A percentile compares a stretch with the other conserved stretches of the same genome.
Evolutionary conservation across 2,113 vertebrate species (phyloP).

Genomic region (Melanotaenia duboulayi): DNA sequence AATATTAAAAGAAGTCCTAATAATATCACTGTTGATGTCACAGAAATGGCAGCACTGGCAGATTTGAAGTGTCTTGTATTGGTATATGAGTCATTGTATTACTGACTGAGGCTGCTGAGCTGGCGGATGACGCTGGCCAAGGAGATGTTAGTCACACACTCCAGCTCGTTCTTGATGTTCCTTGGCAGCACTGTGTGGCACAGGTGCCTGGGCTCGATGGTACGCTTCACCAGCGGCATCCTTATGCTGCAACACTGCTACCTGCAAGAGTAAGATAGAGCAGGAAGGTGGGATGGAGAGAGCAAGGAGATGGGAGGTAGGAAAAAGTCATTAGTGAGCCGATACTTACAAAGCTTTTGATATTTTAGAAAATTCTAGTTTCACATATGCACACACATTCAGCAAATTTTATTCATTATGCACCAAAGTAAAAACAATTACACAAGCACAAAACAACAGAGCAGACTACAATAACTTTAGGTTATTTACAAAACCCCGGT

Average conservation of each 20-base stretch:
- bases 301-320: background rate
- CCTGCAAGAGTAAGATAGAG: slow-evolving; percentile 42
- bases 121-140: slow-evolving; percentile 99
- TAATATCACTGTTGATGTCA: too few relatives aligned
- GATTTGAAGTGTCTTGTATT: background rate
- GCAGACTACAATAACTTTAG: background rate
- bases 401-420: too few relatives aligned
- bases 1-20: too few relatives aligned
- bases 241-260: slow-evolving; percentile 83
- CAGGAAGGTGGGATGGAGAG: slow-evolving; percentile 45
- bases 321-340: background rate
- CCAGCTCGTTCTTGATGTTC: slow-evolving; percentile 96
- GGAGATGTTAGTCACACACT: slow-evolving; percentile 99
- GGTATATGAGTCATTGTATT: slow-evolving; percentile 23
- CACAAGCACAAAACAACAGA: background rate
- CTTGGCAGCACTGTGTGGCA: slow-evolving; percentile 96
- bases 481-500: too few relatives aligned
- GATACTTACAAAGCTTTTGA: background rate
- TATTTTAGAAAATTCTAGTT: background rate
- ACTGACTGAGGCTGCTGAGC: slow-evolving; percentile 98
- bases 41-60: too few relatives aligned
- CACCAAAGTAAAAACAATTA: background rate
- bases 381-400: background rate
- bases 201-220: slow-evolving; percentile 98
- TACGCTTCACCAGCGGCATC: slow-evolving; percentile 98